Evolutionary conservation across 2,797 vertebrate genomes (phyloP).

Genomic region (Epinephelus malabaricus): DNA sequence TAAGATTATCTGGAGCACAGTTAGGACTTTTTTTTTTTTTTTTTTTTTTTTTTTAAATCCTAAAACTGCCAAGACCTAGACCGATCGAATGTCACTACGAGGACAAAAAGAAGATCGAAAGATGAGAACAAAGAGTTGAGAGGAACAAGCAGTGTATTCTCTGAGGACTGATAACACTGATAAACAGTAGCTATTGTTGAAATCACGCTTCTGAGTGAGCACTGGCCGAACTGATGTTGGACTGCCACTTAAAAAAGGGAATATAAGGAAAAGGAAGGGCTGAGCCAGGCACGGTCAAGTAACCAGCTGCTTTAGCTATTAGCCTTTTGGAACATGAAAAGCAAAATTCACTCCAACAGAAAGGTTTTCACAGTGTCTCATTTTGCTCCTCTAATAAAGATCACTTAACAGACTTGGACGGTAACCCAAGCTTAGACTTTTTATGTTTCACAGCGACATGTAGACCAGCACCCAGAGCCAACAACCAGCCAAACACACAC

Average conservation of each 20-base stretch:
- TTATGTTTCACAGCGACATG: constrained; percentile 44
- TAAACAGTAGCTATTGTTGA: constrained; percentile 9
- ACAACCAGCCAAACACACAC: constrained; percentile 33
- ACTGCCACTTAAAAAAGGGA: neutral
- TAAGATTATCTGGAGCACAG: constrained; percentile 14
- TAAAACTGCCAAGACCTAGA: constrained; percentile 11
- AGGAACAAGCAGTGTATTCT: constrained; percentile 5
- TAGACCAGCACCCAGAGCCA: constrained; percentile 15
- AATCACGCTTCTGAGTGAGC: constrained; percentile 31
- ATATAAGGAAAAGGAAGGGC: neutral
- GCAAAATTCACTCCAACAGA: constrained; percentile 29
- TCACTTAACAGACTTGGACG: constrained; percentile 15
- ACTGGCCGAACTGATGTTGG: constrained; percentile 32
- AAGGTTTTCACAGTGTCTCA: constrained; percentile 36
- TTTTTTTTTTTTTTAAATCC: neutral
- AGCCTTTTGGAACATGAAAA: constrained; percentile 39
- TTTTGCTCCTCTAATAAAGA: constrained; percentile 14
- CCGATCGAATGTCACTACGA: constrained; percentile 6
- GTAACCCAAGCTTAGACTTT: constrained; percentile 19
- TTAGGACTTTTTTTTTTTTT: neutral
- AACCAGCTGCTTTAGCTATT: constrained; percentile 9
- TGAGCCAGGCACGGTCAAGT: neutral
- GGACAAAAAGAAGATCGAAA: constrained; percentile 3
- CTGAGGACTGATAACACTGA: constrained; percentile 23
- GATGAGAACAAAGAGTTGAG: neutral